phyloP scores from a whole-genome alignment of 2,113 vertebrate species.

The Pseudois nayaur region DNA sequence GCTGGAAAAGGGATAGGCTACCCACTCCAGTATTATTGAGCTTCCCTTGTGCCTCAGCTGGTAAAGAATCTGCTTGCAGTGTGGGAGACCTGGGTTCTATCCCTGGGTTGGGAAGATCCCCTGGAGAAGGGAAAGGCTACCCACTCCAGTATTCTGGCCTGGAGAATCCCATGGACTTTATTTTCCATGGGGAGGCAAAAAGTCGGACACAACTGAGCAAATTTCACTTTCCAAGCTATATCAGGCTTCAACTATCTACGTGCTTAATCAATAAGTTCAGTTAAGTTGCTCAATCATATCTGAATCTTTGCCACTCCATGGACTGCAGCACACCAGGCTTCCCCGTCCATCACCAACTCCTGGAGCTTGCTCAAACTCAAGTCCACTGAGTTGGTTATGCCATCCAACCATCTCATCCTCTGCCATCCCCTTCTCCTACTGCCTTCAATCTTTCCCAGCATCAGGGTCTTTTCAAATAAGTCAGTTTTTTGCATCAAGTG shows the following conservation, averaged over 20 bases:
- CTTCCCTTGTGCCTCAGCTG: neutral
- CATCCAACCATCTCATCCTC: neutral
- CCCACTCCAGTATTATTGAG: neutral
- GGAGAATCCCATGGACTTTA: neutral
- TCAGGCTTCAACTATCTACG: neutral
- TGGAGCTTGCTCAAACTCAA: neutral
- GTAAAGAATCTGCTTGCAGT: neutral
- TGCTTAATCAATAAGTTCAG: neutral
- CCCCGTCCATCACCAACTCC: neutral
- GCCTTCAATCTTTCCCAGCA: neutral
- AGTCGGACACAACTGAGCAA: accelerated
- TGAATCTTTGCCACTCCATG: neutral
- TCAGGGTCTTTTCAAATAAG: neutral
- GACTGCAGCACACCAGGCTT: neutral
- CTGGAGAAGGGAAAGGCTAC: neutral
- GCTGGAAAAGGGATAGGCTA: neutral
- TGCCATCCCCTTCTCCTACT: neutral
- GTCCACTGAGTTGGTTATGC: neutral
- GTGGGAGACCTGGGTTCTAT: neutral
- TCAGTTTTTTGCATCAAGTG: neutral
- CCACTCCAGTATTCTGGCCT: neutral
- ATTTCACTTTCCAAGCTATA: neutral
- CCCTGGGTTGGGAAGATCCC: neutral
- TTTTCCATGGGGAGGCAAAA: neutral
- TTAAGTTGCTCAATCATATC: neutral